Evolutionary conservation across 2,797 vertebrate genomes (phyloP).

Genomic region (Hybognathus amarus): DNA sequence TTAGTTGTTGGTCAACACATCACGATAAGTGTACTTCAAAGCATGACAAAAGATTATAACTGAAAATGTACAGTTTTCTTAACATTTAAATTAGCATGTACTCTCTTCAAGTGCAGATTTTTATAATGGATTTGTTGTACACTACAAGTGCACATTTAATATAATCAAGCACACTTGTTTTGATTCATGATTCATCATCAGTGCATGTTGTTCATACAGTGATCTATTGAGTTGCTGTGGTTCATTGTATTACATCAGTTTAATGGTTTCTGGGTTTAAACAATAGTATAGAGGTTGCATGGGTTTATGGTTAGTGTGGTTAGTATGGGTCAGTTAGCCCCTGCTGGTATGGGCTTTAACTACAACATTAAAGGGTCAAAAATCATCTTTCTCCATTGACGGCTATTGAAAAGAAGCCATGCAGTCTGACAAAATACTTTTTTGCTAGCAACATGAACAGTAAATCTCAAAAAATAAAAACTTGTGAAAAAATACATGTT

Average conservation of each 20-base stretch:
- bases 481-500: no score
- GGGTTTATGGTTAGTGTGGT: slow-evolving; percentile 1
- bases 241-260: not conserved
- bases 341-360: not conserved
- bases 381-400: not conserved
- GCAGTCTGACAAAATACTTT: not conserved
- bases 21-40: not conserved
- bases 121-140: not conserved
- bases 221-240: not conserved
- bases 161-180: not conserved
- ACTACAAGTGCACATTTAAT: not conserved
- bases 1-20: not conserved
- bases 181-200: not conserved
- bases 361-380: not conserved
- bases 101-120: not conserved
- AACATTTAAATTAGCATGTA: no score
- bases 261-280: not conserved
- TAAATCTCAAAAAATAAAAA: no score
- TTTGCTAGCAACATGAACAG: not conserved
- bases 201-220: not conserved
- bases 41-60: not conserved
- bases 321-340: slow-evolving; percentile 4
- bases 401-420: not conserved
- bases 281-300: not conserved
- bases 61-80: not conserved